Base-by-base conservation (phyloP, 2,113 vertebrate species). In the Bombycilla garrulus region DNA sequence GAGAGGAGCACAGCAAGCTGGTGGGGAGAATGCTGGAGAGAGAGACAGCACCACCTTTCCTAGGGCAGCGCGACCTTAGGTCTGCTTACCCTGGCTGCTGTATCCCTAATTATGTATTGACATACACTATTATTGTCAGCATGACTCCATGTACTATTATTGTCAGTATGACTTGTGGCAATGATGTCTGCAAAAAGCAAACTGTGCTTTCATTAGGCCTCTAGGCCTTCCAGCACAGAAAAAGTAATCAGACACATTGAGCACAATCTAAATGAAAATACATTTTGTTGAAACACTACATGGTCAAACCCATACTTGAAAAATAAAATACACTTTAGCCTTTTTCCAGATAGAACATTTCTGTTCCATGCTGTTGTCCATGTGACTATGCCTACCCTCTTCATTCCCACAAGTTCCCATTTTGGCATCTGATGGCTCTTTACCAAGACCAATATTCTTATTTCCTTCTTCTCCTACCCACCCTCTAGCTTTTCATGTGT, bases 21-120 rank as follows among this genome's bases (percentile, higher is more conserved):
- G n/a, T 10, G 4, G 11, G 40, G 17, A 51, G 10, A 31, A 1
- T 2, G 0, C 4, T 29, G 35, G 44, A 29, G 40, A 61, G 29
- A 69, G 38, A 42, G 33, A 36, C 1, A 3, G 61, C 45, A 45
- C 19, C 62, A 10, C 69, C 54, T 57, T 77, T 61, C 67, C 18
- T 53, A 2, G 6, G 0, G 50, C 48, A 36, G 44, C 3, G 0
- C 0, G 0, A 15, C 33, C 51, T 53, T n/a, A 48, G 40, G 20
- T n/a, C 57, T 65, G 50, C 90, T 84, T 36, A 10, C 22, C 9
- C 38, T 61, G 64, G 25, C 83, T 86, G 77, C 77, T 38, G 20
- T 45, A 35, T 50, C 47, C 33, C 23, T 77, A 36, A 45, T 66
- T 66, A n/a, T n/a, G 25, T 33, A 26, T 65, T 79, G 65, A 44